phyloP scores from a whole-genome alignment of 92 coral and sea anemone genomes.

The Parazoanthus atlanticus region DNA sequence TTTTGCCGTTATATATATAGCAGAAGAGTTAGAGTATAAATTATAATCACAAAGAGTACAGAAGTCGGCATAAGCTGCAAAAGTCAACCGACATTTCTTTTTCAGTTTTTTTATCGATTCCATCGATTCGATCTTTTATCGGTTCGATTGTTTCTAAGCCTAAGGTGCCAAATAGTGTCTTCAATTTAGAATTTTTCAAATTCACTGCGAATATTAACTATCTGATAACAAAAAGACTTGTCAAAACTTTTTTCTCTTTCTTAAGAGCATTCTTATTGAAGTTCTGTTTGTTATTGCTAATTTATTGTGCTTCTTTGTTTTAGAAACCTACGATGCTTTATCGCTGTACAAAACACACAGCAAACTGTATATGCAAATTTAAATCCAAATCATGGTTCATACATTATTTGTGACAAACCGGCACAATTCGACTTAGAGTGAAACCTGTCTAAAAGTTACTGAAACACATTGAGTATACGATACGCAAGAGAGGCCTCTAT shows the following conservation, averaged over 20 bases:
- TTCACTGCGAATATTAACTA: background rate
- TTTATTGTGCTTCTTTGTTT: background rate
- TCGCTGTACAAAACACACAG: background rate
- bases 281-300: background rate
- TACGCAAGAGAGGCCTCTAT: background rate
- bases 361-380: conserved; percentile 1
- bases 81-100: background rate
- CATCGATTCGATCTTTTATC: background rate
- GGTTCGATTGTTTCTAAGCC: too few relatives aligned
- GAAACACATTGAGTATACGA: background rate
- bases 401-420: conserved; percentile 3
- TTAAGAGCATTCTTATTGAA: background rate
- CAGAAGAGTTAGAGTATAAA: too few relatives aligned
- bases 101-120: too few relatives aligned
- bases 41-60: too few relatives aligned
- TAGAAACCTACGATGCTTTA: background rate
- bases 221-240: background rate
- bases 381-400: background rate
- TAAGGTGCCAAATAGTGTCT: background rate
- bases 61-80: background rate
- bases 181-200: background rate
- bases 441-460: background rate
- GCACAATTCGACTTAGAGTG: background rate
- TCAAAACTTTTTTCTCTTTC: background rate
- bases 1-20: background rate